Conservation (phyloP, 2,113 vertebrate genomes). For the Lophochroa leadbeateri region DNA sequence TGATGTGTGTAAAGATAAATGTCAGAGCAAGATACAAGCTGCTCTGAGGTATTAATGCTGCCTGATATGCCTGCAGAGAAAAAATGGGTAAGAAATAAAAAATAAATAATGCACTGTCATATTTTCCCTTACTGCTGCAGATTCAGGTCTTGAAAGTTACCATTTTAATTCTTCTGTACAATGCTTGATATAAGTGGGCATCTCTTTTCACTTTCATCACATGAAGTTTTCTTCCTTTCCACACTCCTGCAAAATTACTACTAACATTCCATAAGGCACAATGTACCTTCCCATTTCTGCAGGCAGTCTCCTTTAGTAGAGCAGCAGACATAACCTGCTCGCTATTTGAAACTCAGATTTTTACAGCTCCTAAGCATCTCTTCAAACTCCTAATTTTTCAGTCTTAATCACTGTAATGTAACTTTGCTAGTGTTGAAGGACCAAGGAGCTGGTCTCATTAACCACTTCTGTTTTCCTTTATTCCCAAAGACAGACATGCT, state of each 20-base stretch:
- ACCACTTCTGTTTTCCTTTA: not conserved
- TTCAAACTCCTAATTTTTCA: not conserved
- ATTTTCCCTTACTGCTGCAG: not conserved
- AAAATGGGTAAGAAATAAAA: not conserved
- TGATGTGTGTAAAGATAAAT: not conserved
- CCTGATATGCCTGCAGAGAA: not conserved
- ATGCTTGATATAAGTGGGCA: not conserved
- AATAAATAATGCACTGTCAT: not conserved
- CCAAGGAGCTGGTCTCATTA: conserved; percentile 15
- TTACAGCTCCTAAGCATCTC: not conserved
- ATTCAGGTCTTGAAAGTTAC: not conserved
- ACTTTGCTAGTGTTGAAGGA: not conserved
- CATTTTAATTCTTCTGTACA: not conserved
- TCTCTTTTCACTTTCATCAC: not conserved
- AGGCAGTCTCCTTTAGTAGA: not conserved
- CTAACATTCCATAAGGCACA: not conserved
- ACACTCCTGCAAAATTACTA: not conserved
- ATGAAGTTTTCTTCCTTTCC: not conserved
- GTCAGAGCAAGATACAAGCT: not conserved
- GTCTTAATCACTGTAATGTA: conserved; percentile 34
- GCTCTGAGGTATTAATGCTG: not conserved
- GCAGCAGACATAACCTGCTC: not conserved
- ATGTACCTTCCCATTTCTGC: not conserved
- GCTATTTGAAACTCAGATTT: not conserved
- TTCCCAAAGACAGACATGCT: not conserved